phyloP scores from a whole-genome alignment of 2,113 vertebrate genomes.

The Toxostoma redivivum region DNA sequence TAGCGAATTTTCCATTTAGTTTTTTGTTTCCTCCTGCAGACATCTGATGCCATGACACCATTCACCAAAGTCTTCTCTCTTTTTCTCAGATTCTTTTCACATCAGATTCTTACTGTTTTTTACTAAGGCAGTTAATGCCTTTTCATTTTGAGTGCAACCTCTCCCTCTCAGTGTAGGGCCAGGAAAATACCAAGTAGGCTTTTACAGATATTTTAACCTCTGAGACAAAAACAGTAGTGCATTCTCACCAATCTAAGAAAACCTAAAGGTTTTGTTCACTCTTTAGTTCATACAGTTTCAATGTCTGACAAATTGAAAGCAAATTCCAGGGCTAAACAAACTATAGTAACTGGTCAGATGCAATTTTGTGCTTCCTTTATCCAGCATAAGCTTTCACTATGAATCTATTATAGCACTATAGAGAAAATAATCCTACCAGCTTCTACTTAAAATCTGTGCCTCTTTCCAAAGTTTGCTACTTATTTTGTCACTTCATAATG shows the following conservation, averaged over 20 bases:
- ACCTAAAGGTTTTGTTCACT: not conserved
- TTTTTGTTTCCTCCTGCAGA: not conserved
- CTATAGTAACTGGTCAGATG: not conserved
- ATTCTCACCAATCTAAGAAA: not conserved
- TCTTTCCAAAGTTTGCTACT: not conserved
- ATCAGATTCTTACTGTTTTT: not conserved
- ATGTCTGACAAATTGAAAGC: not conserved
- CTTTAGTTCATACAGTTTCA: not conserved
- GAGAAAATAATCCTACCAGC: not conserved
- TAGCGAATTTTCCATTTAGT: not conserved
- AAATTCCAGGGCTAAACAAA: not conserved
- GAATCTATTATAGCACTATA: not conserved
- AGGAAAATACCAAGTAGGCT: not conserved
- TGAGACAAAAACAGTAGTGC: not conserved
- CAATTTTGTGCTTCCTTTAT: not conserved
- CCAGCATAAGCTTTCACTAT: not conserved
- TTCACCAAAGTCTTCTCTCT: not conserved
- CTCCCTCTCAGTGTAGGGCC: fast-evolving
- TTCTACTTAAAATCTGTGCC: not conserved
- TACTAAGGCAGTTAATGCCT: not conserved
- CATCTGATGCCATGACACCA: not conserved
- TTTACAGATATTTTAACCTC: not conserved
- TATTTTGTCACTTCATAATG: not conserved
- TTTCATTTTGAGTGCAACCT: not conserved
- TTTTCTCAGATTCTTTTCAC: not conserved